Evolutionary conservation across 2,888 invertebrate species (phyloP).

Genomic region (Macroteleia sp.): DNA sequence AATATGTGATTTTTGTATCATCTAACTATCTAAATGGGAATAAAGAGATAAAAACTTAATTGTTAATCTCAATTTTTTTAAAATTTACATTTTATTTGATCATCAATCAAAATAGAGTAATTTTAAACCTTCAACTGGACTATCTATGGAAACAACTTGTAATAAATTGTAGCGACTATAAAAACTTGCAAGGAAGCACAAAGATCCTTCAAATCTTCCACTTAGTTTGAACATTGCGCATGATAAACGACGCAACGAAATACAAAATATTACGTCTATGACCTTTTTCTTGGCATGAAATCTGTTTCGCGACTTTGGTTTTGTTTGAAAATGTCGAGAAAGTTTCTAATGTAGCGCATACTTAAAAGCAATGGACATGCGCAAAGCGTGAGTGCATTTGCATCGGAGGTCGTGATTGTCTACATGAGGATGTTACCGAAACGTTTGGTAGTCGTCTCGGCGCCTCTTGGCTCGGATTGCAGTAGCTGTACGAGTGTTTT

Average conservation of each 20-base stretch:
- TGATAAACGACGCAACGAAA: slow-evolving; percentile 12
- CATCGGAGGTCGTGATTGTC: slow-evolving; percentile 72
- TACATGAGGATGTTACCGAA: slow-evolving; percentile 65
- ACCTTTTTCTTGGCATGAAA: slow-evolving; percentile 46
- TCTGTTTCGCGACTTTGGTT: slow-evolving; percentile 38
- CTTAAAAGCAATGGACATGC: slow-evolving; percentile 68
- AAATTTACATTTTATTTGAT: no score
- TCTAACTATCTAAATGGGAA: no score
- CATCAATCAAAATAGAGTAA: no score
- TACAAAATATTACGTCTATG: background rate
- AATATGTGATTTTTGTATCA: no score
- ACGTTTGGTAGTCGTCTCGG: slow-evolving; percentile 62
- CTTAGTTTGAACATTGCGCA: slow-evolving; percentile 2
- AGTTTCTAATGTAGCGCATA: slow-evolving; percentile 61
- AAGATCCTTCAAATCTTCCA: no score
- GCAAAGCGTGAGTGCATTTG: slow-evolving; percentile 69
- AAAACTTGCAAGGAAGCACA: no score
- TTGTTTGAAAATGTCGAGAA: slow-evolving; percentile 34
- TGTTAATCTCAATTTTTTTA: no score
- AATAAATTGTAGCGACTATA: no score
- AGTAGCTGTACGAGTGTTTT: slow-evolving; percentile 49
- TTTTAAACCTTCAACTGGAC: no score
- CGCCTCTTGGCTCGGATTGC: slow-evolving; percentile 44
- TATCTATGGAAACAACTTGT: no score
- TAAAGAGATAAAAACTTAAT: no score